Percentiles rank a stretch among this genome's conserved stretches.
These are phyloP conservation scores for Sorex fumeus DNA, from an alignment of 2,113 vertebrate species.

Conservation along the genomic window DNA sequence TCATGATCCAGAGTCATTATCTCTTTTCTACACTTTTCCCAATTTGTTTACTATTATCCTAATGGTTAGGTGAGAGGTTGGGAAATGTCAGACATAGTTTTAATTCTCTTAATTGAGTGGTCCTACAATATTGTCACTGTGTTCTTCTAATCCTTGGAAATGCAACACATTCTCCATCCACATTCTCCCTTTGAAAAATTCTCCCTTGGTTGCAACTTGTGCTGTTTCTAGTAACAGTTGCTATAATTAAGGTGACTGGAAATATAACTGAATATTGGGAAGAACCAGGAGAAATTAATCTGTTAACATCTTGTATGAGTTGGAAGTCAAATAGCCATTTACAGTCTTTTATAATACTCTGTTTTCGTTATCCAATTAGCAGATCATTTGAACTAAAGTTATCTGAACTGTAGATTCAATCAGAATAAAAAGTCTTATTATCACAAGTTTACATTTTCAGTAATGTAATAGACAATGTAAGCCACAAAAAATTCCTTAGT, in stretches of 20 bases:
- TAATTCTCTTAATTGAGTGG: background rate
- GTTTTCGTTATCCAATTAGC: background rate
- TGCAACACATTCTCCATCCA: background rate
- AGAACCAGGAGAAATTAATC: background rate
- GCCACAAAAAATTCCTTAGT: background rate
- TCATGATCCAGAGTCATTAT: background rate
- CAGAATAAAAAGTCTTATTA: background rate
- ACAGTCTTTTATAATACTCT: background rate
- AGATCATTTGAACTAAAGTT: background rate
- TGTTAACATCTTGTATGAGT: background rate
- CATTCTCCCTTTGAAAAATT: background rate
- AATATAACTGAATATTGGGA: background rate
- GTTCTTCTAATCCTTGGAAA: background rate
- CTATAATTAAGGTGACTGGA: background rate
- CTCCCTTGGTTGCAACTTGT: background rate
- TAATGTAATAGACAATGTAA: background rate
- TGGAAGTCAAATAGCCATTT: background rate
- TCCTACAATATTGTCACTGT: background rate
- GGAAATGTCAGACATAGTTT: background rate
- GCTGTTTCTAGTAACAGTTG: background rate
- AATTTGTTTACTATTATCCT: background rate
- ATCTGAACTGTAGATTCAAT: background rate
- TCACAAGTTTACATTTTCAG: background rate
- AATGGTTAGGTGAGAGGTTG: too few species aligned
- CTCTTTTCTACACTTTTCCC: rapidly evolving